phyloP scores from a whole-genome alignment of 2,888 invertebrate species.

The Theodoxus fluviatilis region DNA sequence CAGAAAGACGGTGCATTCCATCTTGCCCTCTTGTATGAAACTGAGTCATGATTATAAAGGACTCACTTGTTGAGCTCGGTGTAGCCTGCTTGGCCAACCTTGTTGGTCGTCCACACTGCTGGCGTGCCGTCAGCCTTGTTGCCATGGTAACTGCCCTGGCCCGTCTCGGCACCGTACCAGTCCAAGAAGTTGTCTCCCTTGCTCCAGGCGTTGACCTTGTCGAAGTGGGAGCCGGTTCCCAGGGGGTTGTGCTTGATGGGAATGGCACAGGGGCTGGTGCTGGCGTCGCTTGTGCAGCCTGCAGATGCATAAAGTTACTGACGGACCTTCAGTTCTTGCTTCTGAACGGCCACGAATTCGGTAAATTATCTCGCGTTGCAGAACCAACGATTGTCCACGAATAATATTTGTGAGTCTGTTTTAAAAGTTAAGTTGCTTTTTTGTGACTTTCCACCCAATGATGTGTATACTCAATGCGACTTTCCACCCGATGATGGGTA shows the following conservation, averaged over 20 bases:
- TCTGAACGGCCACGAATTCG: too few species aligned
- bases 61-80: slow-evolving; percentile 45
- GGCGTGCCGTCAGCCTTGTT: slow-evolving; percentile 43
- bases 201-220: slow-evolving; percentile 47
- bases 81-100: slow-evolving; percentile 41
- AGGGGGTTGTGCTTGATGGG: slow-evolving; percentile 41
- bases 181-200: slow-evolving; percentile 48
- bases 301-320: too few species aligned
- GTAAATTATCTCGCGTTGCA: too few species aligned
- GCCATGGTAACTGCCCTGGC: slow-evolving; percentile 46
- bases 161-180: slow-evolving; percentile 53
- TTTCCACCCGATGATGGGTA: too few species aligned
- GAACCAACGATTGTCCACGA: too few species aligned
- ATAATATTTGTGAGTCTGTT: too few species aligned
- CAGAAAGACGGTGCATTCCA: not conserved
- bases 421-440: too few species aligned
- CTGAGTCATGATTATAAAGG: not conserved
- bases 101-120: slow-evolving; percentile 56
- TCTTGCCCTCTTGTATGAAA: not conserved
- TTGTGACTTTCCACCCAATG: too few species aligned
- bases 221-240: slow-evolving; percentile 40
- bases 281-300: slow-evolving; percentile 40
- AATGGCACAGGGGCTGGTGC: slow-evolving; percentile 46
- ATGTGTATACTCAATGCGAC: too few species aligned
- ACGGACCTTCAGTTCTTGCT: too few species aligned